Evolutionary conservation across 2,113 vertebrate species (phyloP).

Genomic region (Propithecus coquereli): DNA sequence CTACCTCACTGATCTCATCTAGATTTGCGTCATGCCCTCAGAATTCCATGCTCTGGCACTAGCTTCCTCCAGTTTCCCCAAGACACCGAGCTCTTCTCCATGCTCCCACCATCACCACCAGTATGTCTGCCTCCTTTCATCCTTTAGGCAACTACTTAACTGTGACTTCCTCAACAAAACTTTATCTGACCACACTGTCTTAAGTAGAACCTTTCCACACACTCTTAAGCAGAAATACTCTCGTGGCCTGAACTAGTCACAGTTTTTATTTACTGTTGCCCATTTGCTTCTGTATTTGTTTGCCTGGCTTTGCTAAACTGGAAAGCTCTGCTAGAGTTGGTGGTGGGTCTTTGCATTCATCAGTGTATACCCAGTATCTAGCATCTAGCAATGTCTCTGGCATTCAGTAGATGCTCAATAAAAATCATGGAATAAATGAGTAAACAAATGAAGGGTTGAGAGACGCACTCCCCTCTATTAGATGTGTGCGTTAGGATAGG

Average conservation of each 20-base stretch:
- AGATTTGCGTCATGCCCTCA: not conserved
- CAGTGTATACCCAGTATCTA: not conserved
- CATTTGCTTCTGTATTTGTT: not conserved
- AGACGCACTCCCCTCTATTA: not conserved
- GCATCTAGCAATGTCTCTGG: not conserved
- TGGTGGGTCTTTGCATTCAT: not conserved
- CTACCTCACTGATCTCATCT: not conserved
- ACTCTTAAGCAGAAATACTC: not conserved
- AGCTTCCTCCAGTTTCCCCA: not conserved
- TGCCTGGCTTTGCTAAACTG: not conserved
- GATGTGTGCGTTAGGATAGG: not conserved
- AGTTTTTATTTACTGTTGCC: not conserved
- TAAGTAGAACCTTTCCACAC: not conserved
- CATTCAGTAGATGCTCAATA: not conserved
- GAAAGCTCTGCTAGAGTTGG: not conserved
- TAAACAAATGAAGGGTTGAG: not conserved
- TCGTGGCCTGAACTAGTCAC: not conserved
- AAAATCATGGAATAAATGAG: not conserved
- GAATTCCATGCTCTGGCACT: not conserved
- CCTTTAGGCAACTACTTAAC: not conserved
- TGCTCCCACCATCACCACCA: accelerated
- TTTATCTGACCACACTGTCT: not conserved
- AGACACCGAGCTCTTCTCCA: not conserved
- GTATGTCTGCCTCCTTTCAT: not conserved
- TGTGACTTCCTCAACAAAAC: not conserved